Conservation (phyloP, 2,113 vertebrate genomes). For the Laticauda colubrina region DNA sequence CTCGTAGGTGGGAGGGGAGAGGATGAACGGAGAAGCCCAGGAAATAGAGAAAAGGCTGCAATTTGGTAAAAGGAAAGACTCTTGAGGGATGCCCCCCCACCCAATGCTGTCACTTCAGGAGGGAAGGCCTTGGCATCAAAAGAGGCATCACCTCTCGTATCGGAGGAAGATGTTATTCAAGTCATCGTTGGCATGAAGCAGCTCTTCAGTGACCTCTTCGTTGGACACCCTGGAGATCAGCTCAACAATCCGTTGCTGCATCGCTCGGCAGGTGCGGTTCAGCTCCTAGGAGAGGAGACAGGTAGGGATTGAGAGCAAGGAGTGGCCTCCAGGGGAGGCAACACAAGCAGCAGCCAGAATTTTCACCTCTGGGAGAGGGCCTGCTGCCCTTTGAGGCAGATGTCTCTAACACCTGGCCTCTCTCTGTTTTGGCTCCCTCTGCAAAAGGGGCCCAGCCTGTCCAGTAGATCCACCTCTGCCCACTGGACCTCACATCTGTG, state of each 20-base stretch:
- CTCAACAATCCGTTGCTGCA: constrained; percentile 95
- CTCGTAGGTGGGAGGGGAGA: neutral
- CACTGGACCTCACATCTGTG: neutral
- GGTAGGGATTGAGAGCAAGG: neutral
- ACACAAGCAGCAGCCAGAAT: neutral
- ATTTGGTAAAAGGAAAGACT: neutral
- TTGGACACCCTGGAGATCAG: constrained; percentile 94
- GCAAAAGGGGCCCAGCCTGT: neutral
- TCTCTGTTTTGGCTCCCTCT: neutral
- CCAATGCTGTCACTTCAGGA: neutral
- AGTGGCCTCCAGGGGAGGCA: neutral
- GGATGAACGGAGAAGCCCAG: neutral
- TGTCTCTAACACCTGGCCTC: neutral
- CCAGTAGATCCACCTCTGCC: neutral
- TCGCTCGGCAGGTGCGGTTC: constrained; percentile 92
- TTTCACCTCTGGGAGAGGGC: neutral
- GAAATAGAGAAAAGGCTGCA: neutral
- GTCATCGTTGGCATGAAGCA: constrained; percentile 95
- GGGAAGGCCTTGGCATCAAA: neutral
- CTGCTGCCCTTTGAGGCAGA: neutral
- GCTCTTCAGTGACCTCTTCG: constrained; percentile 93
- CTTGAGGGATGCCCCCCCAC: neutral
- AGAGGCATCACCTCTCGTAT: constrained; percentile 82
- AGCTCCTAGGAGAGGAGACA: constrained; percentile 79
- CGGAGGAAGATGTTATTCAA: constrained; percentile 97